A percentile compares a stretch with the other conserved stretches of the same genome.
phyloP scores from a whole-genome alignment of 2,113 vertebrate genomes.

The Percina caprodes region DNA sequence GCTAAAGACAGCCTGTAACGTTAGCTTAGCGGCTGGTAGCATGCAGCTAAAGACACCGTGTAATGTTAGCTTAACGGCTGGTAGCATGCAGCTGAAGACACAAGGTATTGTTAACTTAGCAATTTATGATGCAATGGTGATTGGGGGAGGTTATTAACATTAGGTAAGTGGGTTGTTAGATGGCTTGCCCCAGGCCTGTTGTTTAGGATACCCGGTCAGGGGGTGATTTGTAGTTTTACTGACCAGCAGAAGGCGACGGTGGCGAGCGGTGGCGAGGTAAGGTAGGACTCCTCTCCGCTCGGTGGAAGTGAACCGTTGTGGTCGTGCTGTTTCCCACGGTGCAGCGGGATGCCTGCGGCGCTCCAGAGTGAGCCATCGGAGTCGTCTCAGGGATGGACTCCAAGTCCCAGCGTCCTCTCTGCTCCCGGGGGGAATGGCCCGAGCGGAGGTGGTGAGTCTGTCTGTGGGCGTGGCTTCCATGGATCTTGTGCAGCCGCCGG shows the following conservation, averaged over 20 bases:
- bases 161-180: too few relatives aligned
- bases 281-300: slow-evolving; percentile 76
- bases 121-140: too few relatives aligned
- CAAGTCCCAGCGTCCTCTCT: slow-evolving; percentile 81
- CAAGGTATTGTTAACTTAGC: too few relatives aligned
- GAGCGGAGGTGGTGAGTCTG: slow-evolving; percentile 57
- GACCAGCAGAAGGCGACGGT: slow-evolving; percentile 52
- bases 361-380: slow-evolving; percentile 44
- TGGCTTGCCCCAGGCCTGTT: too few relatives aligned
- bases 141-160: too few relatives aligned
- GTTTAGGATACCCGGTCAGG: too few relatives aligned
- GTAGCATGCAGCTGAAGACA: too few relatives aligned
- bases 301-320: slow-evolving; percentile 77
- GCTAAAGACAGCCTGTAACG: too few relatives aligned
- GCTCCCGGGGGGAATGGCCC: slow-evolving; percentile 73
- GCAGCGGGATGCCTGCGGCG: slow-evolving; percentile 59
- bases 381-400: slow-evolving; percentile 81
- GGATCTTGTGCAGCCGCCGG: slow-evolving; percentile 75
- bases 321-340: slow-evolving; percentile 76
- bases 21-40: too few relatives aligned
- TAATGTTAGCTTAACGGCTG: too few relatives aligned
- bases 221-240: slow-evolving; percentile 15
- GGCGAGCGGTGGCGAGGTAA: slow-evolving; percentile 63
- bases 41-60: too few relatives aligned
- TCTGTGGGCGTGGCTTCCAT: slow-evolving; percentile 60